phyloP scores from a whole-genome alignment of 2,113 vertebrate genomes.

The Pygoscelis antarcticus region DNA sequence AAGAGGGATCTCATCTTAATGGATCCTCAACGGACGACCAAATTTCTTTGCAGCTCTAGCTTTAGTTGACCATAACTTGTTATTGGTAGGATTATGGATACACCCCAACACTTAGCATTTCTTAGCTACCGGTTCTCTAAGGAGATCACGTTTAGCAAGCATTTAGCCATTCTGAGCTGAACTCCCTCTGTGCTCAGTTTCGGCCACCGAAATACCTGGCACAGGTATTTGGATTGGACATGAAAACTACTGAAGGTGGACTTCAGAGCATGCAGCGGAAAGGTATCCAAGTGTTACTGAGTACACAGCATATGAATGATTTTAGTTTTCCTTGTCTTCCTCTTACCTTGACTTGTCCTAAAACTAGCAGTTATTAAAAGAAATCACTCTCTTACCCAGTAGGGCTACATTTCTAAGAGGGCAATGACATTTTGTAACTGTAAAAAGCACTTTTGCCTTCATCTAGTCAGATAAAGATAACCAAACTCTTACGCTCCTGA shows the following conservation, averaged over 20 bases:
- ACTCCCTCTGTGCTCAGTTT: neutral
- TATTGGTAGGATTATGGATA: neutral
- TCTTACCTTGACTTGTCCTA: neutral
- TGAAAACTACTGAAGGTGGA: neutral
- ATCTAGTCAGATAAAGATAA: neutral
- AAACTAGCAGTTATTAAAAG: neutral
- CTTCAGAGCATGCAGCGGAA: neutral
- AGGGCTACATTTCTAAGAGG: neutral
- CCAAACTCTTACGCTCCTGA: neutral
- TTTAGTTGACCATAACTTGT: neutral
- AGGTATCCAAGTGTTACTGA: neutral
- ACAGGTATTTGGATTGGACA: neutral
- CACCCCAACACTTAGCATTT: neutral
- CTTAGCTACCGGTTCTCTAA: neutral
- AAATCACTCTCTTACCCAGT: neutral
- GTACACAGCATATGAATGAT: neutral
- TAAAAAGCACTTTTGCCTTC: neutral
- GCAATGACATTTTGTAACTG: neutral
- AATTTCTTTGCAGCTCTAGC: neutral
- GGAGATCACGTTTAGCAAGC: neutral
- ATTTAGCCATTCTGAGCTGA: neutral
- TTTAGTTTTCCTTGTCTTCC: neutral
- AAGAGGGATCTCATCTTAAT: neutral
- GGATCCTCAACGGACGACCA: neutral
- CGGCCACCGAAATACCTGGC: neutral